phyloP scores from a whole-genome alignment of 2,797 vertebrate species.

The Macropodus opercularis region DNA sequence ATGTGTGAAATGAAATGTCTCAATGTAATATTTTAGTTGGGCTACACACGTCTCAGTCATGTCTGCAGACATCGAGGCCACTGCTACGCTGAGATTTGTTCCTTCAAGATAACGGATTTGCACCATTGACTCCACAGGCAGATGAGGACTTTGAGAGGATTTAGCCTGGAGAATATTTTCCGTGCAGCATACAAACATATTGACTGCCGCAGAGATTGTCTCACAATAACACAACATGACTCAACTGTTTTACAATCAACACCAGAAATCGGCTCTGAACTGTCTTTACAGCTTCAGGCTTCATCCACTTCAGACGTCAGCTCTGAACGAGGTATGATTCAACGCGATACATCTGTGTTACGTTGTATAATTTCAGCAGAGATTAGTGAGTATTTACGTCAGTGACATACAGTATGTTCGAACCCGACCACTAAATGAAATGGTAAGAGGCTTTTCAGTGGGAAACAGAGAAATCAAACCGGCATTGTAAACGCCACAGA shows the following conservation, averaged over 20 bases:
- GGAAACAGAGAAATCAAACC: background rate
- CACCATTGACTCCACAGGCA: slow-evolving; percentile 31
- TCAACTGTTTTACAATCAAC: slow-evolving; percentile 47
- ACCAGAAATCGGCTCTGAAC: slow-evolving; percentile 28
- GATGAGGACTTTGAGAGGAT: slow-evolving; percentile 26
- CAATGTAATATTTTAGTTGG: slow-evolving; percentile 16
- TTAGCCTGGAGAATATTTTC: slow-evolving; percentile 36
- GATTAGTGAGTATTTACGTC: slow-evolving; percentile 17
- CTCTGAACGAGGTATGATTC: slow-evolving; percentile 21
- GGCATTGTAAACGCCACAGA: slow-evolving; percentile 1
- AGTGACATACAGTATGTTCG: background rate
- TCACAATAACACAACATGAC: slow-evolving; percentile 54
- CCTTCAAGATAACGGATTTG: slow-evolving; percentile 41
- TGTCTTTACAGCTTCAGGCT: slow-evolving; percentile 34
- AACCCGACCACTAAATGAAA: too few relatives aligned
- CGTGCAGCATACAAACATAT: slow-evolving; percentile 34
- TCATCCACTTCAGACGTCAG: slow-evolving; percentile 33
- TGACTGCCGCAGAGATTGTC: slow-evolving; percentile 25
- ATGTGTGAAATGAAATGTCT: slow-evolving; percentile 14
- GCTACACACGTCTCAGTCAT: slow-evolving; percentile 10
- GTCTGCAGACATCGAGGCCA: slow-evolving; percentile 22
- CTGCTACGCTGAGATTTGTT: slow-evolving; percentile 39
- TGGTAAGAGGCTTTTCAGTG: slow-evolving; percentile 8
- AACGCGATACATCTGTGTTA: background rate
- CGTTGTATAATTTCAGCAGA: slow-evolving; percentile 14